Base-by-base conservation (phyloP, 1,140 invertebrate genomes). In the Drosophila pallidifrons region DNA sequence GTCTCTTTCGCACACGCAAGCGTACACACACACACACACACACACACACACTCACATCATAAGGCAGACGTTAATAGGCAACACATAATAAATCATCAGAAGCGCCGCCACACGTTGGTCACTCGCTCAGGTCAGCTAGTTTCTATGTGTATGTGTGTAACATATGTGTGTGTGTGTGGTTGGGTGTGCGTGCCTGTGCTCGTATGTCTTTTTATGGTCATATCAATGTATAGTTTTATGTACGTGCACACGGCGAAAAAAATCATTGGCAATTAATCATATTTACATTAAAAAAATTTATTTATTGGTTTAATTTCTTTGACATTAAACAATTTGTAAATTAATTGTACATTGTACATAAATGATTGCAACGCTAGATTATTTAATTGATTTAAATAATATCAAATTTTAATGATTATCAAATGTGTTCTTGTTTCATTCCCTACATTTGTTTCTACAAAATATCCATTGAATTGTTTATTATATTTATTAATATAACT, bases 71-170 rank as follows among this genome's bases (percentile, higher is more conserved):
- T 81, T 86, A 86, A 87, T 86, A 86, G 85, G 85, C 81, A 70
- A 81, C 85, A 89, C 85, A 88, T 82, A 79, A 89, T 89, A 89
- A 89, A 89, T 89, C 85, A 89, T 89, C 38, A 49, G 55, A 59
- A 66, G 49, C 77, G 52, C 61, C 57, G 49, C 61, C 57, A 47
- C 66, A 64, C 32, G 59, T 32, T 67, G 81, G 66, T 57, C 72
- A 70, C 55, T 69, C 80, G 81, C 61, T 58, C 61, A 75, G 73
- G 52, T 72, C 57, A 52, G 49, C 7, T 55, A 46, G 15, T 38
- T 13, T n/a, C 52, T 20, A 15, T 49, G 45, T 57, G 15, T n/a
- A 20, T 20, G 20, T 20, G 20, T 20, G 1, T 20, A 2, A 11
- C 15, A 11, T n/a, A 7, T 15, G 7, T 3, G 46, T 38, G n/a